Evolutionary conservation across 2,113 vertebrate genomes (phyloP).

Genomic region (Vidua chalybeata): DNA sequence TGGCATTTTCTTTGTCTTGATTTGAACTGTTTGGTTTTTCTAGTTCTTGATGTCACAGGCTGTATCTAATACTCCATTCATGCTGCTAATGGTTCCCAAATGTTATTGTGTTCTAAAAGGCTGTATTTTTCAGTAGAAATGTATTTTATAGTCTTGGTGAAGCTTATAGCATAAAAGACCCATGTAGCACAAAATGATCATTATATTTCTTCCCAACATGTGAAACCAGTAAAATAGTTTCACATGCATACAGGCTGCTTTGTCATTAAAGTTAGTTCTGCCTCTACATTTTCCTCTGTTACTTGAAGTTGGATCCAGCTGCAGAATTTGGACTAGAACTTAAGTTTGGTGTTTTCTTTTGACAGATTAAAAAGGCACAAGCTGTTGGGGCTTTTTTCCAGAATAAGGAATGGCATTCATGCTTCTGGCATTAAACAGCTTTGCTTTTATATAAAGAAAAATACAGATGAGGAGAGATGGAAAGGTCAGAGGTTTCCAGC

Average conservation of each 20-base stretch:
- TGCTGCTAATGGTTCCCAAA: constrained; percentile 46
- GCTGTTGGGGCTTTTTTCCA: background rate
- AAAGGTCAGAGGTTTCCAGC: background rate
- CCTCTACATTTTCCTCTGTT: background rate
- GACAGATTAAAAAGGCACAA: background rate
- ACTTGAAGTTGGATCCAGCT: background rate
- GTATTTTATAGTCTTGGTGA: background rate
- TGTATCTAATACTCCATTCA: constrained; percentile 41
- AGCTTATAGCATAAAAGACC: background rate
- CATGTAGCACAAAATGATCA: background rate
- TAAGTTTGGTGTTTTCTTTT: background rate
- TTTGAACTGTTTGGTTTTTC: constrained; percentile 43
- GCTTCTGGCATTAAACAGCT: background rate
- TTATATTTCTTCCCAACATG: background rate
- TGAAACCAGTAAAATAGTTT: constrained; percentile 11
- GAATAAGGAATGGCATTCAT: background rate
- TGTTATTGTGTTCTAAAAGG: background rate
- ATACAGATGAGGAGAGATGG: background rate
- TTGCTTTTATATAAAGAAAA: background rate
- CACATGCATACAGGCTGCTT: background rate
- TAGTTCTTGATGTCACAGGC: background rate
- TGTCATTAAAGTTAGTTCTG: background rate
- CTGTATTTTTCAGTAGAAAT: constrained; percentile 2
- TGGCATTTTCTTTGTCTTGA: constrained; percentile 60
- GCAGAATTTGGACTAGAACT: constrained; percentile 12